Conservation (phyloP, 2,888 invertebrate genomes). For the Coenonympha arcania region DNA sequence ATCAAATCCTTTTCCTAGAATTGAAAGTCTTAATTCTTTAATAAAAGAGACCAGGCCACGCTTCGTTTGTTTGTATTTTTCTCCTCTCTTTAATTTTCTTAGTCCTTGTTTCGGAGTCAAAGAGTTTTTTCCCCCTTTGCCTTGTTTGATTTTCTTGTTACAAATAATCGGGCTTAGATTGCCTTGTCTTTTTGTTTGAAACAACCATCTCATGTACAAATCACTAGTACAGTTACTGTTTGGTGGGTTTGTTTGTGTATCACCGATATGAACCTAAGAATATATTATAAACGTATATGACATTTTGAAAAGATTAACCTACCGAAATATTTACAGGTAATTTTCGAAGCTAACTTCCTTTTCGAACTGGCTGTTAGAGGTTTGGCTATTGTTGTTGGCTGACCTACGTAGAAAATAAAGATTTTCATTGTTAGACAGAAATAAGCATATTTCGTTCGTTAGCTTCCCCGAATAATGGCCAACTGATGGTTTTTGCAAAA, state of each 20-base stretch:
- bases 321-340: not conserved
- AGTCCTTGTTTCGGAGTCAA: constrained; percentile 33
- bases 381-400: too few relatives aligned
- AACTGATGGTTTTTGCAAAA: not conserved
- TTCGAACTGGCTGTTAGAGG: too few relatives aligned
- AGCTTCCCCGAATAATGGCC: not conserved
- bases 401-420: too few relatives aligned
- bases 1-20: constrained; percentile 42
- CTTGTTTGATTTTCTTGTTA: constrained; percentile 14
- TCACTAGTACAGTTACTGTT: too few relatives aligned
- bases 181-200: constrained; percentile 20
- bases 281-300: too few relatives aligned
- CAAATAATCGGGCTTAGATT: constrained; percentile 20
- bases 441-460: not conserved
- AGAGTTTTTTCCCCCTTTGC: constrained; percentile 25
- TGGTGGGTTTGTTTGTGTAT: too few relatives aligned
- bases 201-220: not conserved
- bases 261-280: too few relatives aligned
- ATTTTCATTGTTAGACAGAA: too few relatives aligned
- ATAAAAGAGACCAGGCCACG: constrained; percentile 44
- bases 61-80: constrained; percentile 44
- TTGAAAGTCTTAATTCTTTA: constrained; percentile 48
- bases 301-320: too few relatives aligned
- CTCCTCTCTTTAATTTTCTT: constrained; percentile 37
- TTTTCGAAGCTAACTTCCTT: too few relatives aligned